Evolutionary conservation across 2,797 vertebrate species (phyloP).

Genomic region (Sebastes steindachneri): DNA sequence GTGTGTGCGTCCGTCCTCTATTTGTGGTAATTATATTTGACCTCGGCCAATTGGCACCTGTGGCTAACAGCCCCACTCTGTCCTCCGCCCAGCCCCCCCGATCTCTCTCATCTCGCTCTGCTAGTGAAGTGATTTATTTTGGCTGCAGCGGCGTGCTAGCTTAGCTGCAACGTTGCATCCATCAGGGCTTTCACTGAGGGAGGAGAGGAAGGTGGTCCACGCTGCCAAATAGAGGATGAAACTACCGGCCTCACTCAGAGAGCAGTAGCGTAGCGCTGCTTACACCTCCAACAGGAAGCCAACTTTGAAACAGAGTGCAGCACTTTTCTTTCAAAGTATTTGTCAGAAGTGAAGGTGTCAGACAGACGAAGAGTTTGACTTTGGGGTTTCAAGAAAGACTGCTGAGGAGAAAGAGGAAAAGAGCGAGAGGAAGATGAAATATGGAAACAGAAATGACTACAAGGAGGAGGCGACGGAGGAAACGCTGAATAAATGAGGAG

Average conservation of each 20-base stretch:
- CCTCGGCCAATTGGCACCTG: slow-evolving; percentile 68
- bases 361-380: neutral
- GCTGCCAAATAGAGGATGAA: slow-evolving; percentile 34
- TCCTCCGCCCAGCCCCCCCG: slow-evolving; percentile 31
- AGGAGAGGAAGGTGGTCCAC: slow-evolving; percentile 2
- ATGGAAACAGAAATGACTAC: slow-evolving; percentile 25
- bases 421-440: neutral
- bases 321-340: neutral
- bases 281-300: neutral
- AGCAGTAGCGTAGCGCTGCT: neutral
- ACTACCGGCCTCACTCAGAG: slow-evolving; percentile 8
- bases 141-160: slow-evolving; percentile 41
- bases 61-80: slow-evolving; percentile 59
- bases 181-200: slow-evolving; percentile 34
- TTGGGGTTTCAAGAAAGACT: neutral
- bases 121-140: slow-evolving; percentile 71
- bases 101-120: slow-evolving; percentile 37
- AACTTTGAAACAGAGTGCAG: neutral
- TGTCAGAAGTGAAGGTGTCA: slow-evolving; percentile 1
- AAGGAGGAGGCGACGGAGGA: slow-evolving; percentile 5
- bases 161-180: slow-evolving; percentile 52
- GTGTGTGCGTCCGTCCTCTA: slow-evolving; percentile 55
- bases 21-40: slow-evolving; percentile 79
- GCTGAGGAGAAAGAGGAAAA: neutral
- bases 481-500: slow-evolving; percentile 38